Conservation (phyloP, 2,113 vertebrate genomes). For the Pycnonotus jocosus region DNA sequence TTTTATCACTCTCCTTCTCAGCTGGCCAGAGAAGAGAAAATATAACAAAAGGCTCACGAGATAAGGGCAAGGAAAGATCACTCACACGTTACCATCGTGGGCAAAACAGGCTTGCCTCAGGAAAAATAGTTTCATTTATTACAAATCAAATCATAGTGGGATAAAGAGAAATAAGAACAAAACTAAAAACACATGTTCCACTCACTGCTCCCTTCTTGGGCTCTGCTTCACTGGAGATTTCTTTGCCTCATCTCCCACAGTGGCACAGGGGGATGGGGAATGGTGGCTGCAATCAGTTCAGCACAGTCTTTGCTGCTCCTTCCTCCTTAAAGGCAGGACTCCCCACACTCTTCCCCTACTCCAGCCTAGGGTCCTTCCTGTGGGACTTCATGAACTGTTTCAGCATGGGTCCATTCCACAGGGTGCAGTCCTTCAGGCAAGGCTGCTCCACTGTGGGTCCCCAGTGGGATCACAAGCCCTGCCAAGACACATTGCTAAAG, state of each 20-base stretch:
- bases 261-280: not conserved
- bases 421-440: not conserved
- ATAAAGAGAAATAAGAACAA: not conserved
- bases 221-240: not conserved
- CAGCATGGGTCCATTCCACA: rapidly evolving
- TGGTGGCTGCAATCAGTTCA: not conserved
- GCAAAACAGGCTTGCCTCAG: not conserved
- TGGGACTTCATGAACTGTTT: not conserved
- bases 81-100: not conserved
- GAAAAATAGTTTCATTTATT: not conserved
- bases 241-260: not conserved
- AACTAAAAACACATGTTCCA: not conserved
- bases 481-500: not conserved
- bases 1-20: not conserved
- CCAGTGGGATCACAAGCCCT: not conserved
- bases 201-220: not conserved
- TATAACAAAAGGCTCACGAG: not conserved
- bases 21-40: not conserved
- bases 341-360: not conserved
- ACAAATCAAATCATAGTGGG: not conserved
- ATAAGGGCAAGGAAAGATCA: not conserved
- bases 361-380: not conserved
- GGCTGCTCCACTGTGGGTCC: not conserved
- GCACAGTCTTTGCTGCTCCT: not conserved
- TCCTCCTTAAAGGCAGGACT: not conserved